A percentile compares a stretch with the other conserved stretches of the same genome.
Evolutionary conservation across 2,113 vertebrate genomes (phyloP).

Genomic region (Hydrolagus affinis): DNA sequence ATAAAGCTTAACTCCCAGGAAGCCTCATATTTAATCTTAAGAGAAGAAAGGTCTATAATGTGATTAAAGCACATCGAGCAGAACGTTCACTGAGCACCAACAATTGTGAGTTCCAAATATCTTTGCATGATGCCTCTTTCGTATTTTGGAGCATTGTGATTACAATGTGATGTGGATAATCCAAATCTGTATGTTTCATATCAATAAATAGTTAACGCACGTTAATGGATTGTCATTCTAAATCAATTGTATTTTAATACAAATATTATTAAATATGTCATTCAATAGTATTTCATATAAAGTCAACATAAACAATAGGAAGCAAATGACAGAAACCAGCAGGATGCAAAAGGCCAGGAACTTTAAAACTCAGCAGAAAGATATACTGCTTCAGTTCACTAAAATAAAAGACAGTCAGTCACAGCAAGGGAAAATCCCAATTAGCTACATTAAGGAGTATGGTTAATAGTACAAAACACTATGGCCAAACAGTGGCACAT

Average conservation of each 20-base stretch:
- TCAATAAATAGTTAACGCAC: not conserved
- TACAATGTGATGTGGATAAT: not conserved
- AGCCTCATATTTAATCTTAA: slow-evolving; percentile 6
- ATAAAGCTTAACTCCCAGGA: not conserved
- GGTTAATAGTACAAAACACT: no score
- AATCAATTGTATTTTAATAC: not conserved
- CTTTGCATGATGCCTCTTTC: not conserved
- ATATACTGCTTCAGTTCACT: not conserved
- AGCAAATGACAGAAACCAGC: not conserved
- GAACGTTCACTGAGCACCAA: not conserved
- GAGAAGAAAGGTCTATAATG: not conserved
- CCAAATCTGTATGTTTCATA: not conserved
- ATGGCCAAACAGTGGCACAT: not conserved
- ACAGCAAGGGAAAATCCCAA: not conserved
- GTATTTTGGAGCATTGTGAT: not conserved
- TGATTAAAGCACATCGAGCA: not conserved
- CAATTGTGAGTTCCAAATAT: not conserved
- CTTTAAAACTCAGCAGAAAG: not conserved
- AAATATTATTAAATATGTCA: not conserved
- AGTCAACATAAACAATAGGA: not conserved
- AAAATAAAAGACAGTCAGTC: not conserved
- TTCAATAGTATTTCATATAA: not conserved
- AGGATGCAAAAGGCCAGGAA: not conserved
- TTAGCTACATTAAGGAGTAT: not conserved
- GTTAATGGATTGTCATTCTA: not conserved